phyloP scores from a whole-genome alignment of 2,888 invertebrate genomes.

The Hydropsyche betteni region DNA sequence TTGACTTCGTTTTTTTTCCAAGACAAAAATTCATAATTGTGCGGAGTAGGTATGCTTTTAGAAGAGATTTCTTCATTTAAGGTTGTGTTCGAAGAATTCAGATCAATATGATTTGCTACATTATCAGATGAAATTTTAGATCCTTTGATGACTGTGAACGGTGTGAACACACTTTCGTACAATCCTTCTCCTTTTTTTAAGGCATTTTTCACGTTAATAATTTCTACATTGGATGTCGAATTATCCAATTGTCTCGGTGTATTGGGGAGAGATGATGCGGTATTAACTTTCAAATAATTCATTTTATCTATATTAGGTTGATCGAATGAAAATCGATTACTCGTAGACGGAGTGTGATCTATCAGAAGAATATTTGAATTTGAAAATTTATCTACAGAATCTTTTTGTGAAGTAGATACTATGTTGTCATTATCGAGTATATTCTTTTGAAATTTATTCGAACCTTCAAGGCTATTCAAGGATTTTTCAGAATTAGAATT shows the following conservation, averaged over 20 bases:
- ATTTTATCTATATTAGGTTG: neutral
- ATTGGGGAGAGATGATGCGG: neutral
- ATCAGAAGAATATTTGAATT: constrained; percentile 3
- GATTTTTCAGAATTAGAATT: neutral
- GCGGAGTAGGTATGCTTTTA: constrained; percentile 1
- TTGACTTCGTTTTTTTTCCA: constrained; percentile 35
- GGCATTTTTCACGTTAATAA: neutral
- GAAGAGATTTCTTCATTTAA: neutral
- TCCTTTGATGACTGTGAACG: constrained; percentile 34
- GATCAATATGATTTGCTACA: too few species aligned
- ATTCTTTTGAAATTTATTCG: neutral
- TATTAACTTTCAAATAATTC: neutral
- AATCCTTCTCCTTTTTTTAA: constrained; percentile 31
- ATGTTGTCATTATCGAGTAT: neutral
- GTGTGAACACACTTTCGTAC: constrained; percentile 50
- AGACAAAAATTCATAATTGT: constrained; percentile 48
- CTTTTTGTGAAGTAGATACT: constrained; percentile 6
- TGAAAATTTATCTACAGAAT: neutral
- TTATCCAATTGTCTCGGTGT: constrained; percentile 34
- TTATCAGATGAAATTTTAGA: neutral
- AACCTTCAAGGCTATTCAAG: neutral
- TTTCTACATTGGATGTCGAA: constrained; percentile 10
- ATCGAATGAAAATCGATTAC: constrained; percentile 2
- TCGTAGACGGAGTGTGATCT: neutral
- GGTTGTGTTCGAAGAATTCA: neutral